A percentile compares a stretch with the other conserved stretches of the same genome.
Evolutionary conservation across 2,113 vertebrate genomes (phyloP).

Genomic region (Vanacampus margaritifer): DNA sequence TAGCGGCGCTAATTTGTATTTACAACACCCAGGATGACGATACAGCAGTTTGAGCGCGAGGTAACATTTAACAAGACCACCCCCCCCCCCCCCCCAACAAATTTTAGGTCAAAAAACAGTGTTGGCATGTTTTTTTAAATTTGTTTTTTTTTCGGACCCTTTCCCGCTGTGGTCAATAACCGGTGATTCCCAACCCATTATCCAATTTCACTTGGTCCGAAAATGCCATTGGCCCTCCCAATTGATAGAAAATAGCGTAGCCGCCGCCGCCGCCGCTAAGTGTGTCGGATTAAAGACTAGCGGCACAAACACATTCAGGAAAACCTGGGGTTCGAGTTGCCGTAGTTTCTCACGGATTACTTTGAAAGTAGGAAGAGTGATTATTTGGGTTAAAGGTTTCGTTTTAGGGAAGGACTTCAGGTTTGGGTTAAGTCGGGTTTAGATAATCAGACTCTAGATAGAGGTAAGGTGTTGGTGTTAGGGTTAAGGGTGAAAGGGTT

Average conservation of each 20-base stretch:
- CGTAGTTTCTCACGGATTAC: background rate
- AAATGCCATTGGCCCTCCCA: no score
- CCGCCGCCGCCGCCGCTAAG: no score
- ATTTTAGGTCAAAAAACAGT: conserved; percentile 58
- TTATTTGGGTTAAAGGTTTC: no score
- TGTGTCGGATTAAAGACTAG: no score
- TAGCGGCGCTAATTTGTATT: conserved; percentile 71
- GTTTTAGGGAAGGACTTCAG: no score
- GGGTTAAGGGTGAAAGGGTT: background rate
- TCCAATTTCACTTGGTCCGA: background rate
- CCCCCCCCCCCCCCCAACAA: no score
- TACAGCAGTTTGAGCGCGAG: conserved; percentile 83
- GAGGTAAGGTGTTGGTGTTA: background rate
- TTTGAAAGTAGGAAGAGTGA: background rate
- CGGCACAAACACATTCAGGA: background rate
- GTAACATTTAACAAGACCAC: conserved; percentile 83
- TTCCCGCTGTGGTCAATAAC: conserved; percentile 37
- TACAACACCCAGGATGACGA: conserved; percentile 77
- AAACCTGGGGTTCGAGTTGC: background rate
- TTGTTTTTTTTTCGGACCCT: conserved; percentile 67
- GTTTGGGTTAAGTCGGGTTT: no score
- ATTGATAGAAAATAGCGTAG: no score
- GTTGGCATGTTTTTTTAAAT: conserved; percentile 53
- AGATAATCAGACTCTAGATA: background rate
- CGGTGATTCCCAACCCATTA: background rate